Conservation (phyloP, 2,113 vertebrate genomes). For the Telmatochromis sp. region DNA sequence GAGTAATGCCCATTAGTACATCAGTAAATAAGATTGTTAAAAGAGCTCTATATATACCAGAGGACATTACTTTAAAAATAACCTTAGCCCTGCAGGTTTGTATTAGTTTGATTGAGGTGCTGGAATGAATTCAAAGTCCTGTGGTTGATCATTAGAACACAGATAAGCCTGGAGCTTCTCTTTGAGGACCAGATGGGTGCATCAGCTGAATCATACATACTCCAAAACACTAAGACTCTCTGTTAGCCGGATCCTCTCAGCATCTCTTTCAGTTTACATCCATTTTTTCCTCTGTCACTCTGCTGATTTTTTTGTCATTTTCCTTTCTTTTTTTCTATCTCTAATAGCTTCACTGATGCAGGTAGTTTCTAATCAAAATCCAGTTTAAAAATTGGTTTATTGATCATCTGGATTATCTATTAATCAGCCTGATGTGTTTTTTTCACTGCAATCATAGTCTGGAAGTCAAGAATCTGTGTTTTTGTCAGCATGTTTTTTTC, state of each 20-base stretch:
- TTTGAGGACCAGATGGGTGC: conserved; percentile 37
- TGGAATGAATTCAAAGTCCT: not conserved
- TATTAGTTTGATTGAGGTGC: not conserved
- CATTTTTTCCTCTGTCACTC: not conserved
- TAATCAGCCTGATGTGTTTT: conserved; percentile 7
- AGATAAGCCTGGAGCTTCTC: conserved; percentile 13
- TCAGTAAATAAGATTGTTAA: not conserved
- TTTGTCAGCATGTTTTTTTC: not conserved
- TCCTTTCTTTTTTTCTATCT: not conserved
- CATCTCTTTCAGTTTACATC: not conserved
- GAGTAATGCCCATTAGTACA: not conserved
- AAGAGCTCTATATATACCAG: not conserved
- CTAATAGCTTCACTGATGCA: not conserved
- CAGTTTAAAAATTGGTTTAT: not conserved
- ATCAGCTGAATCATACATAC: not conserved
- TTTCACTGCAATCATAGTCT: not conserved
- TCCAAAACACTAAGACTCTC: not conserved
- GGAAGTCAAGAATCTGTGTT: not conserved
- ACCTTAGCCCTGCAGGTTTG: not conserved
- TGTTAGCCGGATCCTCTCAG: not conserved
- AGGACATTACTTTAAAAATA: not conserved
- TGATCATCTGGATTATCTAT: not conserved
- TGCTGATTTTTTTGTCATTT: not conserved
- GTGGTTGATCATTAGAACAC: conserved; percentile 9
- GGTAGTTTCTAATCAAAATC: not conserved